Base-by-base conservation (phyloP, 2,888 invertebrate genomes). In the Dryomyza anilis region DNA sequence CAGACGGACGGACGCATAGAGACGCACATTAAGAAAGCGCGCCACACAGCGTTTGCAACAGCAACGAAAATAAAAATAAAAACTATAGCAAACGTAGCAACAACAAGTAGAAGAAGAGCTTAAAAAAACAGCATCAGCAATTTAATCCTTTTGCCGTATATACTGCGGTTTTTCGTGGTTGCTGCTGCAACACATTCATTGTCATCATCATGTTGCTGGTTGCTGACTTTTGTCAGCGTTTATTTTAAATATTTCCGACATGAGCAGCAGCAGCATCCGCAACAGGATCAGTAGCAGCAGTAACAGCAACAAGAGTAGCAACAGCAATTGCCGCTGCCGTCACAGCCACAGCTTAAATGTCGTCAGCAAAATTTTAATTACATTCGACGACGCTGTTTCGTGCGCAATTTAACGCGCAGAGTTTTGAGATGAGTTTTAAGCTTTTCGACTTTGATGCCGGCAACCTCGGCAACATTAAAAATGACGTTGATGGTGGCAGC, bases 321-420 rank as follows among this genome's bases (percentile, higher is more conserved):
- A n/a, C n/a, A n/a, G n/a, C 55, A 19, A 33, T 23, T 36, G 12
- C 36, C 10, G 14, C 16, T 5, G 25, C 36, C 36, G 23, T 12
- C 25, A 19, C 45, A 25, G 14, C 4, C 10, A 23, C 16, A 30
- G 19, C 30, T 19, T 12, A 33, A 30, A 48, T 30, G 48, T 50
- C 52, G 52, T 60, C 60, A 50, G 60, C 50, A 33, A 60, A 52
- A 60, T 60, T 52, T 52, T 60, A 52, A 60, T 60, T 60, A 30
- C 60, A 52, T 52, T 50, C 50, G 39, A 50, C 50, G 39, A 50
- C 27, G 50, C 50, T 36, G 36, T 60, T 60, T 60, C 33, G 21
- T 30, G 60, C 48, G 39, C 45, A 45, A 58, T 46, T 58, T 58
- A 45, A 43, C 27, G 23, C 33, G 29, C n/a, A 27, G 29, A 45